phyloP scores from a whole-genome alignment of 2,888 invertebrate species.

The Sminthurinus aureus region DNA sequence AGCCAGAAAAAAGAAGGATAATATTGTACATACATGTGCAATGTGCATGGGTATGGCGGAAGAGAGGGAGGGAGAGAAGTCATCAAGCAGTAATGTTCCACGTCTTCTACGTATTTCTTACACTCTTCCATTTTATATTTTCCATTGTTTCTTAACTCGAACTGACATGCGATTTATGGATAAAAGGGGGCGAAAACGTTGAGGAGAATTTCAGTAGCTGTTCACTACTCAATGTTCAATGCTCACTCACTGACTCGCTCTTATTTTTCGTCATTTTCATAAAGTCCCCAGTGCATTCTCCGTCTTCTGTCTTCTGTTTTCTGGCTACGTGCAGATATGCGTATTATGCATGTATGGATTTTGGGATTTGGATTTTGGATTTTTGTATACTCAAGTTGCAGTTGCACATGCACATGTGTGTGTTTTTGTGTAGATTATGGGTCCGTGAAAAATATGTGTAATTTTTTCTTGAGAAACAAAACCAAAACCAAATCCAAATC shows the following conservation, averaged over 20 bases:
- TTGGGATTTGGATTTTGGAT: too few species aligned
- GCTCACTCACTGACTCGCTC: background rate
- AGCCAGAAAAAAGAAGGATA: background rate
- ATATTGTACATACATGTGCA: background rate
- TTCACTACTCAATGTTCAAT: too few species aligned
- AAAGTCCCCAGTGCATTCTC: background rate
- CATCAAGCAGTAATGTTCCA: background rate
- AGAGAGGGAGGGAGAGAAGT: slow-evolving; percentile 3
- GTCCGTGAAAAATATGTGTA: slow-evolving; percentile 13
- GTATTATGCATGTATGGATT: background rate
- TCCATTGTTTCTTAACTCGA: slow-evolving; percentile 24
- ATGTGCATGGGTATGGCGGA: too few species aligned
- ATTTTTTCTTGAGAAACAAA: slow-evolving; percentile 9
- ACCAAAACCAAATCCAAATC: background rate
- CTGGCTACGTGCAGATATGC: background rate
- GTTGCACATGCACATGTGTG: background rate
- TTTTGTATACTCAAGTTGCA: background rate
- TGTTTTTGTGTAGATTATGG: background rate
- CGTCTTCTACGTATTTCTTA: background rate
- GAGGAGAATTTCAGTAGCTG: background rate
- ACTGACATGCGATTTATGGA: slow-evolving; percentile 40
- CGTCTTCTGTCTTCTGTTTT: too few species aligned
- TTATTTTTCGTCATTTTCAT: background rate
- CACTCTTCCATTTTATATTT: background rate
- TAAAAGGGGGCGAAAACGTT: slow-evolving; percentile 21